These are phyloP conservation scores for Acanthacorydalis orientalis DNA, from an alignment of 2,888 invertebrate species.

Conservation along the genomic window DNA sequence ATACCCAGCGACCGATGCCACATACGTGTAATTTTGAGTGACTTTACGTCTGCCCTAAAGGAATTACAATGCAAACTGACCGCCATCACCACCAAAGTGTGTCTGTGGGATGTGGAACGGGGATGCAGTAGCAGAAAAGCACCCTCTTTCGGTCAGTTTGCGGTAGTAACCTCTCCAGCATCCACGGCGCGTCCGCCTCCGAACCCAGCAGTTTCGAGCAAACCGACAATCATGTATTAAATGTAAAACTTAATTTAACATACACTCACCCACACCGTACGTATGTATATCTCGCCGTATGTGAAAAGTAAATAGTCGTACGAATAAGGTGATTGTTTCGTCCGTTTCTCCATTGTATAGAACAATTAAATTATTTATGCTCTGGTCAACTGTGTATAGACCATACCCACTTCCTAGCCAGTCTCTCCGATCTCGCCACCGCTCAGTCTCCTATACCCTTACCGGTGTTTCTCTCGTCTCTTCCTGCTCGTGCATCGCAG, in stretches of 20 bases:
- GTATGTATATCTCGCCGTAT: background rate
- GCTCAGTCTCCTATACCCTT: background rate
- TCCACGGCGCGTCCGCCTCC: no score
- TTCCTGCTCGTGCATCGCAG: no score
- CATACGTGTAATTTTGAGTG: constrained; percentile 18
- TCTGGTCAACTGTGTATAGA: constrained; percentile 16
- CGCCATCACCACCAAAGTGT: background rate
- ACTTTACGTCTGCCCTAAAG: constrained; percentile 20
- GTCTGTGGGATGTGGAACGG: background rate
- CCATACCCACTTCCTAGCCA: constrained; percentile 12
- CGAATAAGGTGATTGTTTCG: constrained; percentile 9
- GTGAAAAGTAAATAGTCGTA: background rate
- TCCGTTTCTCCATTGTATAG: constrained; percentile 15
- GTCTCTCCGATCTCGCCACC: constrained; percentile 8
- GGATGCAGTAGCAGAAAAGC: no score
- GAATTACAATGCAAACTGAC: constrained; percentile 13
- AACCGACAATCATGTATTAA: background rate
- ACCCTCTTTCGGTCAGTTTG: no score
- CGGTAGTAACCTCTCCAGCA: no score
- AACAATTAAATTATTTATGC: constrained; percentile 27
- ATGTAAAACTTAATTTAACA: constrained; percentile 24
- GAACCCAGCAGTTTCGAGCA: background rate
- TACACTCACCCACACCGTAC: constrained; percentile 14
- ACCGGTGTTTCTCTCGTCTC: no score
- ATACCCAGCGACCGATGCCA: constrained; percentile 9